These are phyloP conservation scores for Bergia puertoricense DNA, from an alignment of 92 coral and sea anemone species.

Conservation along the genomic window DNA sequence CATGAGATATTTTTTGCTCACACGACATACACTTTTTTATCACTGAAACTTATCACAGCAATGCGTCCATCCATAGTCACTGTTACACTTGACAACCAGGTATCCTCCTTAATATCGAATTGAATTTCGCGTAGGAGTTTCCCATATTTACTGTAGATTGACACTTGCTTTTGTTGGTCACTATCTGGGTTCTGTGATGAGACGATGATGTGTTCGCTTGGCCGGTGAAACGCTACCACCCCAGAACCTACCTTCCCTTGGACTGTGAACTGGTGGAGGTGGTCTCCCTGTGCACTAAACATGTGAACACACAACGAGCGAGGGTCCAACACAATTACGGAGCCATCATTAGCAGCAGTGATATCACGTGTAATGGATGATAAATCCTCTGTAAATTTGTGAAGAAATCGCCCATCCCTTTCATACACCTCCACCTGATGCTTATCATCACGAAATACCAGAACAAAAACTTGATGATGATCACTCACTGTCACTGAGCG, in stretches of 20 bases:
- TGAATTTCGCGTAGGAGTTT: neutral
- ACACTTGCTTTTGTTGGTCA: neutral
- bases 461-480: neutral
- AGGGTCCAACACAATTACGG: neutral
- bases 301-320: neutral
- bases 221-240: neutral
- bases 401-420: neutral
- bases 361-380: neutral
- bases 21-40: neutral
- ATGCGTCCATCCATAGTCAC: neutral
- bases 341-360: neutral
- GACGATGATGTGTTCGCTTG: neutral
- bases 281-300: slow-evolving; percentile 1
- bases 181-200: neutral
- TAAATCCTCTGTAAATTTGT: neutral
- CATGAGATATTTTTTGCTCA: no score
- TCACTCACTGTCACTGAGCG: neutral
- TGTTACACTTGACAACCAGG: neutral
- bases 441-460: neutral
- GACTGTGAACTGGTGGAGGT: neutral
- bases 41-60: neutral
- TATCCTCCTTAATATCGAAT: neutral
- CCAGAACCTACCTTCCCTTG: neutral
- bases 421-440: neutral
- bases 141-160: neutral